Evolutionary conservation across 2,888 invertebrate genomes (phyloP), one percentile per base, ranked within the genome.

Genomic region (Sarcophaga subvicina): DNA sequence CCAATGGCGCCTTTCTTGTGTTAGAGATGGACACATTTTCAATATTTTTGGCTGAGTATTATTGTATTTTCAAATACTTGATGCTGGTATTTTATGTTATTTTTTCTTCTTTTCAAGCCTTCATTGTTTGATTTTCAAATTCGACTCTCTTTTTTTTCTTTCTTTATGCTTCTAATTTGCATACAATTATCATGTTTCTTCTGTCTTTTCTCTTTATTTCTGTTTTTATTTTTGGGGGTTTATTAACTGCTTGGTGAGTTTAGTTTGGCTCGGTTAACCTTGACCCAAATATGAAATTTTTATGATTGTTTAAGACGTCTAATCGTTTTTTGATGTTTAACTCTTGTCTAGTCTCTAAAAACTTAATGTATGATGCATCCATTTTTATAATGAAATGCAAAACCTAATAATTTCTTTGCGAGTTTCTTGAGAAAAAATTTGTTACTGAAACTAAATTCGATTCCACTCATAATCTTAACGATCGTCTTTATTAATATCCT

Each of bases 201-300:
- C 2, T 20, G 14, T 69, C 17, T 12, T 62, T 22, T 60, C 20
- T 67, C 47, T n/a, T 14, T 47, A 47, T 70, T n/a, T 70, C 22
- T 17, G 27, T 14, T 45, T 27, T 25, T 17, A 25, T 17, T 17
- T 37, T 22, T 22, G 1, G 22, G 37, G 17, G 20, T 37, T 37
- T 37, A 45, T 73, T 62, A 22, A 22, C 27, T 64, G 22, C 27
- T 64, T 71, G 6, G 49, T 69, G 63, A 25, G 37, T 17, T 75
- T 20, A 45, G 25, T 66, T 59, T 45, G 20, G 0, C 8, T 72
- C 20, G 8, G 49, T 73, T 86, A 69, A 67, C 80, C 79, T 86
- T 86, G 83, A 86, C 79, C 83, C 45, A 77, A 76, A 83, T 83
- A 77, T 54, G 63, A 45, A 17, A 75, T 60, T 27, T 14, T 45